phyloP scores from a whole-genome alignment of 1,140 invertebrate species.

The Wiebesia pumilae region DNA sequence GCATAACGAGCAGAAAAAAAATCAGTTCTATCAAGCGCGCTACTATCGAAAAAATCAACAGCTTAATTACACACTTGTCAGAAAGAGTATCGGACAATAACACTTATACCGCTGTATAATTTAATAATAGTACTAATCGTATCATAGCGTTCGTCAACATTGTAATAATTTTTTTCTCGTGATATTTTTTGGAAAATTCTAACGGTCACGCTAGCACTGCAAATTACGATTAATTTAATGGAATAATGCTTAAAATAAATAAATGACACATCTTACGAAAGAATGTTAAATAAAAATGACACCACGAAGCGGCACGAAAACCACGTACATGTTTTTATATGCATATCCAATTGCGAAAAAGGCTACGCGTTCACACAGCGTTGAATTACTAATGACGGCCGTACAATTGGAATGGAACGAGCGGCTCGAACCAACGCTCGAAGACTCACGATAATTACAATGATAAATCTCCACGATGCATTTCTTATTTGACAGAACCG shows the following conservation, averaged over 20 bases:
- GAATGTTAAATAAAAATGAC: too few relatives aligned
- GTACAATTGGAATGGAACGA: constrained; percentile 13
- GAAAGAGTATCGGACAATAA: not conserved
- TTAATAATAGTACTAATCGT: too few relatives aligned
- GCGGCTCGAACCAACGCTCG: not conserved
- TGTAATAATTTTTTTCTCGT: too few relatives aligned
- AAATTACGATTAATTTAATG: not conserved
- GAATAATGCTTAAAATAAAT: not conserved
- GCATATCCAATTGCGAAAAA: constrained; percentile 27
- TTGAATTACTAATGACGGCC: not conserved
- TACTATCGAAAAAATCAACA: not conserved
- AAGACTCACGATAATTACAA: constrained; percentile 33
- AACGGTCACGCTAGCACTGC: not conserved
- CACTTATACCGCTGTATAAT: too few relatives aligned
- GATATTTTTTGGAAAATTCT: too few relatives aligned
- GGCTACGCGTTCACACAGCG: not conserved
- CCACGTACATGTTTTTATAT: not conserved
- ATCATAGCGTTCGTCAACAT: too few relatives aligned
- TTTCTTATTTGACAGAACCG: not conserved
- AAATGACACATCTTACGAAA: not conserved
- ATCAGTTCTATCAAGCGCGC: not conserved
- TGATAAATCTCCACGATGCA: not conserved
- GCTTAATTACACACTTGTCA: not conserved
- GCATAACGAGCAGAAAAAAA: not conserved
- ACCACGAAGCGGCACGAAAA: not conserved